Evolutionary conservation across 1,140 invertebrate species (phyloP).

Genomic region (Drosophila albomicans): DNA sequence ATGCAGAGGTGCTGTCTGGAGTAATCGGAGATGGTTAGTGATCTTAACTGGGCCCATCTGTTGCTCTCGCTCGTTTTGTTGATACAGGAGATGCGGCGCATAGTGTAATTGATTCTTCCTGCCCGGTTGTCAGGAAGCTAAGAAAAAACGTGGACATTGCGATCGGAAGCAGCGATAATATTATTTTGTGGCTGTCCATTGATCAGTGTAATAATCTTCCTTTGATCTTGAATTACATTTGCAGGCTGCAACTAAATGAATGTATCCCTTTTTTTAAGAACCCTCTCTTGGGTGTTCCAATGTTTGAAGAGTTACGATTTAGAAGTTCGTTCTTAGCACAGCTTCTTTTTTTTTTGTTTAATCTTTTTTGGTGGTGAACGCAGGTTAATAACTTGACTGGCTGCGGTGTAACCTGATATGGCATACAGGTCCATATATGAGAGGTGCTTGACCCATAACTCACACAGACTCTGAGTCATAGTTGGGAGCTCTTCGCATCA

Average conservation of each 20-base stretch:
- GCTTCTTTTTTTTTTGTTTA: conserved; percentile 13
- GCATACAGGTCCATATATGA: conserved; percentile 16
- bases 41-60: conserved; percentile 66
- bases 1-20: conserved; percentile 53
- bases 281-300: conserved; percentile 27
- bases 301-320: background rate
- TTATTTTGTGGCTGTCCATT: conserved; percentile 50
- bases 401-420: conserved; percentile 63
- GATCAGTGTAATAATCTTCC: conserved; percentile 78
- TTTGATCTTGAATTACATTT: conserved; percentile 68
- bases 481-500: background rate
- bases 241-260: background rate
- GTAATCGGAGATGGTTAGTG: conserved; percentile 66
- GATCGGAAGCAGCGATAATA: conserved; percentile 75
- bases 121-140: conserved; percentile 61
- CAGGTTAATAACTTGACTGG: conserved; percentile 68
- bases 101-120: conserved; percentile 68
- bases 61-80: conserved; percentile 52
- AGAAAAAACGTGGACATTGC: conserved; percentile 52
- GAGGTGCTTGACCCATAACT: conserved; percentile 70
- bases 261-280: background rate
- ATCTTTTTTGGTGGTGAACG: background rate
- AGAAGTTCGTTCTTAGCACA: conserved; percentile 9
- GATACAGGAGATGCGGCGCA: conserved; percentile 50
- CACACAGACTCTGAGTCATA: conserved; percentile 27